A percentile compares a stretch with the other conserved stretches of the same genome.
Evolutionary conservation across 2,888 invertebrate genomes (phyloP).

Genomic region (Physocephala rufipes): DNA sequence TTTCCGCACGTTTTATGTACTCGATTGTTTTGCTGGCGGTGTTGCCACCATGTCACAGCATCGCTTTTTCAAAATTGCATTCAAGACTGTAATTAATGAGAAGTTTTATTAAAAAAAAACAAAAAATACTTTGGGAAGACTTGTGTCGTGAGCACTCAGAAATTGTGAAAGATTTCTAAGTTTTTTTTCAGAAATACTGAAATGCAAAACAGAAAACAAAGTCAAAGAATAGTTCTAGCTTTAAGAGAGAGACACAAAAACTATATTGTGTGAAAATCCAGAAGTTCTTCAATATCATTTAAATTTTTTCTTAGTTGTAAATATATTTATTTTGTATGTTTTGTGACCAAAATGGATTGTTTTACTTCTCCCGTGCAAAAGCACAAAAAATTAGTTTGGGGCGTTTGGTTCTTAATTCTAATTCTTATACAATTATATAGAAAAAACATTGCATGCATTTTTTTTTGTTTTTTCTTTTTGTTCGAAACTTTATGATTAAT

Average conservation of each 20-base stretch:
- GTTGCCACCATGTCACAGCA: too few species aligned
- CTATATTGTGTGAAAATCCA: neutral
- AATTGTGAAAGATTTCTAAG: too few species aligned
- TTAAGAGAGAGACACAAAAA: neutral
- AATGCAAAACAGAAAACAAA: too few species aligned
- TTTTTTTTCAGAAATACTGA: too few species aligned
- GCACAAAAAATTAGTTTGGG: neutral
- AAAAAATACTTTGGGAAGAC: too few species aligned
- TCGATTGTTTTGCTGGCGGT: too few species aligned
- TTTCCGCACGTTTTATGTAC: too few species aligned
- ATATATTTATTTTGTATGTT: neutral
- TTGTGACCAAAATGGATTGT: neutral
- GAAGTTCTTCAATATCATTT: neutral
- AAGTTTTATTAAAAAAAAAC: too few species aligned
- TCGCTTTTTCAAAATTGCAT: too few species aligned
- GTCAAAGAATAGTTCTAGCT: neutral
- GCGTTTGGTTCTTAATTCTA: neutral
- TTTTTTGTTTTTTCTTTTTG: neutral
- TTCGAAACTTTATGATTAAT: slow-evolving; percentile 3
- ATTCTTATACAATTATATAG: neutral
- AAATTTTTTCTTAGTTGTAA: slow-evolving; percentile 2
- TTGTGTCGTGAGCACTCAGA: too few species aligned
- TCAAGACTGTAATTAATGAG: too few species aligned
- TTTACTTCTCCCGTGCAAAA: neutral
- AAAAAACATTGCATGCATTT: slow-evolving; percentile 15